Evolutionary conservation across 1,140 invertebrate species (phyloP).

Genomic region (Wasmannia auropunctata): DNA sequence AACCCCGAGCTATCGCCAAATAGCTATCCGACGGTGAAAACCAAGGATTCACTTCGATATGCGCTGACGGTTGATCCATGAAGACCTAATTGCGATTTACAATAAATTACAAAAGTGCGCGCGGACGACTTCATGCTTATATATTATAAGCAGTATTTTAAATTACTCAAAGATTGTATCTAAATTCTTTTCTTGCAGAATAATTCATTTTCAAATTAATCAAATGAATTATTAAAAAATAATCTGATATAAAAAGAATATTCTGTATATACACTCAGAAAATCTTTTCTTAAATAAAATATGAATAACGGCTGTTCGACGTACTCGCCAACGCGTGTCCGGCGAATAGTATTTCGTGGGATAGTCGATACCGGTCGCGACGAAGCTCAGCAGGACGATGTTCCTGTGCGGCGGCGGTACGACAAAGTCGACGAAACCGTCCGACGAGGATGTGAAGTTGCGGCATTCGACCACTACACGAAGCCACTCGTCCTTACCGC

Average conservation of each 20-base stretch:
- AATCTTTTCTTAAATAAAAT: neutral
- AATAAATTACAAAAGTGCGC: neutral
- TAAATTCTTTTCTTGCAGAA: neutral
- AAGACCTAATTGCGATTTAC: conserved; percentile 75
- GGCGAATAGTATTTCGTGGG: conserved; percentile 84
- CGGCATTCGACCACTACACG: conserved; percentile 81
- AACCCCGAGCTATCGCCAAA: conserved; percentile 79
- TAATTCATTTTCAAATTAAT: neutral
- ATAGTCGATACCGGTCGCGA: conserved; percentile 83
- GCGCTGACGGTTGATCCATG: conserved; percentile 83
- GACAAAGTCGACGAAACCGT: conserved; percentile 83
- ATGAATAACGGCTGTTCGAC: neutral
- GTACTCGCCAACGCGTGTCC: conserved; percentile 83
- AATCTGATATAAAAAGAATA: neutral
- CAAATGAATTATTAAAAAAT: neutral
- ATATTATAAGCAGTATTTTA: neutral
- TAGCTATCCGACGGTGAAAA: conserved; percentile 84
- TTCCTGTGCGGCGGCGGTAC: conserved; percentile 82
- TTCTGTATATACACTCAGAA: neutral
- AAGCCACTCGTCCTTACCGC: conserved; percentile 81
- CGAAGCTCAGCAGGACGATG: conserved; percentile 81
- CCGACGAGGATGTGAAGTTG: conserved; percentile 80
- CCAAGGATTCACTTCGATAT: conserved; percentile 82
- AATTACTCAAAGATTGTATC: neutral
- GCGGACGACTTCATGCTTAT: neutral